phyloP scores from a whole-genome alignment of 1,140 invertebrate genomes.

The Drosophila pachea region DNA sequence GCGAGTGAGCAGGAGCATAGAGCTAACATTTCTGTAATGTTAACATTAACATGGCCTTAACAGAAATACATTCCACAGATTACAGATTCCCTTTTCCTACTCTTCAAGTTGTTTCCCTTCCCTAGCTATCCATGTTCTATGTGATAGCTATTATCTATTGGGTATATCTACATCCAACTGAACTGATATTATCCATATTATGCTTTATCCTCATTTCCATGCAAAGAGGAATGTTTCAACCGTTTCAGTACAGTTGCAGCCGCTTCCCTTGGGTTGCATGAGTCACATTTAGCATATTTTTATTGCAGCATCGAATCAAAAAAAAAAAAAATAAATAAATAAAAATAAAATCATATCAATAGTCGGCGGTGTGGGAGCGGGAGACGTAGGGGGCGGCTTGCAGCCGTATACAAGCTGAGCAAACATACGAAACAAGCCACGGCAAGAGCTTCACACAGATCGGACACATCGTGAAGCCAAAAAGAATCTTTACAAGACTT shows the following conservation, averaged over 20 bases:
- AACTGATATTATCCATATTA: no score
- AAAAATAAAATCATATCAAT: conserved; percentile 17
- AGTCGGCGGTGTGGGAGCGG: not conserved
- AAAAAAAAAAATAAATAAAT: no score
- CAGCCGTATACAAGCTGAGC: conserved; percentile 30
- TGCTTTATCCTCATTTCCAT: no score
- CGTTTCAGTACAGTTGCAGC: conserved; percentile 11
- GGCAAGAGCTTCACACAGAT: conserved; percentile 7
- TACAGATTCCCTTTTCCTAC: no score
- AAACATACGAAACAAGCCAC: conserved; percentile 28
- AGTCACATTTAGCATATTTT: conserved; percentile 13
- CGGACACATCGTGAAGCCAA: conserved; percentile 27
- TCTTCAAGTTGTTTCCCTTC: no score
- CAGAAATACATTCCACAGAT: no score
- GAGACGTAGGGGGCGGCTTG: not conserved
- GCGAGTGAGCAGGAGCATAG: no score
- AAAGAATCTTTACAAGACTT: conserved; percentile 52
- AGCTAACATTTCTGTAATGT: no score
- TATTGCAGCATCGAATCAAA: conserved; percentile 10
- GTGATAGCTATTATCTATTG: no score
- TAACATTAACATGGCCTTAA: no score
- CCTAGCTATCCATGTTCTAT: no score
- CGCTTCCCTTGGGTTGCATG: not conserved
- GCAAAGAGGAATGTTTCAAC: not conserved
- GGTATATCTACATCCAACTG: no score